Base-by-base conservation (phyloP, 2,113 vertebrate species). In the Taurulus bubalis region DNA sequence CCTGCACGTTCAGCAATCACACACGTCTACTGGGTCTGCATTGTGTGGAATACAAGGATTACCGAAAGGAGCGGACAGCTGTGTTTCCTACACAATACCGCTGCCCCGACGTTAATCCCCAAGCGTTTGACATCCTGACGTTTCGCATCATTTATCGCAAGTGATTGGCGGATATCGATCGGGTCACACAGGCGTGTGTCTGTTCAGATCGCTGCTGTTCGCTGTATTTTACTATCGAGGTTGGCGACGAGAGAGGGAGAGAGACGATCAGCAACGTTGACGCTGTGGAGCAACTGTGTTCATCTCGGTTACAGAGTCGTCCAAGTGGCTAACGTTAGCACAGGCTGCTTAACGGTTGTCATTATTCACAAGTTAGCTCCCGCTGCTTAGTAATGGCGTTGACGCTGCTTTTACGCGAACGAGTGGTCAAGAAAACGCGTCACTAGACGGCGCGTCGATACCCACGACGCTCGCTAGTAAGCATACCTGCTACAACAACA, bases 51-150 rank as follows among this genome's bases (percentile, higher is more conserved):
- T 4, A 16, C 22, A 32, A 11, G 68, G 73, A 91, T 87, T 80
- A 83, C 38, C 49, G 78, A 47, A 71, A 78, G 47, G 32, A 81
- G n/a, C 69, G 75, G 75, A 76, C 71, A 86, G 86, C 72, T 85
- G 89, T 85, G 75, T 73, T 76, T 85, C 77, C 51, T 14, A 85
- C 24, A 87, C 80, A 92, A 87, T 82, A 74, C 63, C 58, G 83
- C 14, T 76, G 64, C 47, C 38, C 56, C 53, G 15, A 56, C 28
- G 20, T 83, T 90, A 92, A 93, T 93, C 90, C 87, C 77, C 38
- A 71, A 24, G 63, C 64, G 40, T 86, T 79, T 77, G 87, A 90
- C 91, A 94, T 93, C 79, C 67, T 92, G 80, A 2, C 75, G 51
- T 75, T 88, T 84, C 4, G 47, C 85, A 88, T 89, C 28, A 69